Base-by-base conservation (phyloP, 2,888 invertebrate species). In the Mamestra brassicae region DNA sequence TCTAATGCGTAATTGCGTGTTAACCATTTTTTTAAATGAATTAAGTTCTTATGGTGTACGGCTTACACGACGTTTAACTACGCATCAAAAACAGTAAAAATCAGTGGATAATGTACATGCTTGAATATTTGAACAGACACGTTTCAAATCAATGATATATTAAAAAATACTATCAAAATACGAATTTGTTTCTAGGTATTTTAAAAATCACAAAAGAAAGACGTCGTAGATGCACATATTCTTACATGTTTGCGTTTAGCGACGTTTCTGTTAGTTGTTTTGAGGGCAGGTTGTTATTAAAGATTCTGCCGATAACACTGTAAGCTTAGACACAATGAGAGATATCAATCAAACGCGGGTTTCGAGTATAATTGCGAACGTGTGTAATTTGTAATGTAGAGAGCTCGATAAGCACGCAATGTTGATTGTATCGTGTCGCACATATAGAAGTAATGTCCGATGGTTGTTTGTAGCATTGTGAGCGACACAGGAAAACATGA, bases 401-500 rank as follows among this genome's bases (percentile, higher is more conserved):
- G 87, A 89, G 87, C 82, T 88, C 87, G 88, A 88, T 89, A 90
- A 88, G 85, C 89, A 89, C 89, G 89, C 90, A 86, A 89, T 85
- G 87, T 88, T 88, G 90, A 90, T 89, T 87, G 88, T 89, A 90
- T 90, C 89, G 83, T 77, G 87, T 84, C 81, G 65, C 78, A 83
- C 85, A 87, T 86, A 87, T 82, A 90, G 82, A 89, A 89, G 89
- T 90, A 89, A 89, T 89, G 91, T 89, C 89, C 89, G 88, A 89
- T 83, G 77, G 85, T 89, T 92, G 90, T 92, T 91, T 91, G 90
- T 90, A 86, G 85, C 90, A 92, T 91, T 92, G 90, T 90, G 87
- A 88, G 81, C 88, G 89, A 89, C 88, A 87, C 91, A 90, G 92
- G 91, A 92, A 92, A 93, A 93, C 92, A 92, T 91, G 89, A 90